Conservation (phyloP, 1,140 invertebrate genomes). For the Wiebesia pumilae region DNA sequence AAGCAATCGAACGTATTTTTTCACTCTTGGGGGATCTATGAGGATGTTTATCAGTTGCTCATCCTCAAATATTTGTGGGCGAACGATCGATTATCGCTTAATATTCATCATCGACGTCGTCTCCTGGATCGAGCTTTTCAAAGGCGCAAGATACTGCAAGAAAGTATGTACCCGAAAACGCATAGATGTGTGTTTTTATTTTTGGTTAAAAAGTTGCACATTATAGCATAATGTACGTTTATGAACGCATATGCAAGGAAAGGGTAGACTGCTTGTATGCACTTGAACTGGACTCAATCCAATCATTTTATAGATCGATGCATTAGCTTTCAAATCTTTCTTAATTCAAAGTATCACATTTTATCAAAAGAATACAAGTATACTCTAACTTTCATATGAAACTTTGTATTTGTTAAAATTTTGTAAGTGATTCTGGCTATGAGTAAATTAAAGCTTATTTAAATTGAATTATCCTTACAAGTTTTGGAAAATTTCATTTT, state of each 20-base stretch:
- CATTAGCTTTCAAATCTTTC: not conserved
- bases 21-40: slow-evolving; percentile 10
- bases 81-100: slow-evolving; percentile 12
- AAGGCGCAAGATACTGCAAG: not conserved
- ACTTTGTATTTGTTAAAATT: too few relatives aligned
- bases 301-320: not conserved
- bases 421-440: too few relatives aligned
- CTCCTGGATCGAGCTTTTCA: not conserved
- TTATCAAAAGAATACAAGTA: too few relatives aligned
- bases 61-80: slow-evolving; percentile 30
- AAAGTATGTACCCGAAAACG: not conserved
- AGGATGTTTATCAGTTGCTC: slow-evolving; percentile 41
- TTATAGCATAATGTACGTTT: not conserved
- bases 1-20: slow-evolving; percentile 3
- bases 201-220: slow-evolving; percentile 31
- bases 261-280: not conserved
- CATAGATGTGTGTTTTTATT: slow-evolving; percentile 16
- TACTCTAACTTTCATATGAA: too few relatives aligned
- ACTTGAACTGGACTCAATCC: not conserved
- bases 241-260: slow-evolving; percentile 1
- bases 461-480: not conserved
- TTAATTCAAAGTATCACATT: not conserved
- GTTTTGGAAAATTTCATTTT: not conserved
- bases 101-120: not conserved
- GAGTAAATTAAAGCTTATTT: too few relatives aligned